phyloP scores from a whole-genome alignment of 2,888 invertebrate species.

The Eristalis tenax region DNA sequence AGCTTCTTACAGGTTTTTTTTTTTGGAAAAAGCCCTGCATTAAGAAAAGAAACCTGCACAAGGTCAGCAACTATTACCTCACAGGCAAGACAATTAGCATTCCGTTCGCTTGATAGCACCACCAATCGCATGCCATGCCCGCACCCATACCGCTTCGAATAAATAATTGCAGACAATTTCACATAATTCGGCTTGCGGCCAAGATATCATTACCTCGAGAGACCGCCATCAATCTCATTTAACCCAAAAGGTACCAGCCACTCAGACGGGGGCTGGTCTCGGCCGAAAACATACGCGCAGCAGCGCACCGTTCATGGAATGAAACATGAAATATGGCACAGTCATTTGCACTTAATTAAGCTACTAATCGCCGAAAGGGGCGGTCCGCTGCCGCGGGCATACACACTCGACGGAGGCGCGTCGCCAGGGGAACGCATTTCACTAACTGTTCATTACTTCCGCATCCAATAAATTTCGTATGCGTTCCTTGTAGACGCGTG shows the following conservation, averaged over 20 bases:
- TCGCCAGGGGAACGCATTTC: constrained; percentile 48
- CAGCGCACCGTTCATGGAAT: background rate
- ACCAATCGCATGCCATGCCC: background rate
- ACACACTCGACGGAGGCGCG: background rate
- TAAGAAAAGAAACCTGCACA: background rate
- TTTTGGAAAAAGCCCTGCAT: no score
- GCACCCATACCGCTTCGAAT: background rate
- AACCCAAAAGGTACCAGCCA: background rate
- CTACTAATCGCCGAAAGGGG: constrained; percentile 44
- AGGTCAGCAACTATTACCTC: background rate
- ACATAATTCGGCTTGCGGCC: constrained; percentile 21
- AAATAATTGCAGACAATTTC: constrained; percentile 33
- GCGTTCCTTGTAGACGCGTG: constrained; percentile 58
- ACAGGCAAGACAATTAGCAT: no score
- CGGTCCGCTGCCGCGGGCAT: background rate
- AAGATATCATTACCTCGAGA: constrained; percentile 30
- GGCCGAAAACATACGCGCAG: constrained; percentile 1
- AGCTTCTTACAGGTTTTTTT: no score
- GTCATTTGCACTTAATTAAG: constrained; percentile 67
- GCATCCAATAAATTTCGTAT: constrained; percentile 70
- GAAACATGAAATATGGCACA: constrained; percentile 47
- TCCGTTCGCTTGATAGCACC: no score
- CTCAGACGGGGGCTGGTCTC: background rate
- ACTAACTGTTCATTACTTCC: constrained; percentile 71
- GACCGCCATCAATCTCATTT: constrained; percentile 43